phyloP scores from a whole-genome alignment of 2,888 invertebrate species.

The Meloe dianella region DNA sequence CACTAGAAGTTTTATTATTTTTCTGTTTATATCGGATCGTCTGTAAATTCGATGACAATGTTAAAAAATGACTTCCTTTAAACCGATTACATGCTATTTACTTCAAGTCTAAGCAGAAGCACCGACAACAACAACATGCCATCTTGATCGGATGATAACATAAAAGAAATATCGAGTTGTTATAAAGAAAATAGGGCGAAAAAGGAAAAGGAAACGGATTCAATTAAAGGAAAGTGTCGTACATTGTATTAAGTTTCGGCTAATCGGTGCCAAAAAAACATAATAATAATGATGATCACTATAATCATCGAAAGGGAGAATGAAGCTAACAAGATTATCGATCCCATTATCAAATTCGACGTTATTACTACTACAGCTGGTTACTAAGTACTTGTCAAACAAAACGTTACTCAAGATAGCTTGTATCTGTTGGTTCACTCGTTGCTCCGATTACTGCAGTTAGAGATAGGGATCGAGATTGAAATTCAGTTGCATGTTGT shows the following conservation, averaged over 20 bases:
- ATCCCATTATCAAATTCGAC: not conserved
- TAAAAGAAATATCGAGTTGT: not conserved
- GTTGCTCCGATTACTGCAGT: too few relatives aligned
- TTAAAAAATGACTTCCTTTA: not conserved
- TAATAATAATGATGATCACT: conserved; percentile 13
- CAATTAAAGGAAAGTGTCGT: conserved; percentile 13
- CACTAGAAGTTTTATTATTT: too few relatives aligned
- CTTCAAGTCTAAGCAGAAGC: not conserved
- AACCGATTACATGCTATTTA: conserved; percentile 4
- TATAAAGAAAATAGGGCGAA: not conserved
- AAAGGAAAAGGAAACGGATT: conserved; percentile 8
- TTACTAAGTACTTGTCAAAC: too few relatives aligned
- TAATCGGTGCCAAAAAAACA: conserved; percentile 37
- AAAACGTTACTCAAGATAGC: too few relatives aligned
- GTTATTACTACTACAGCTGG: too few relatives aligned
- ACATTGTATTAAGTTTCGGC: conserved; percentile 29
- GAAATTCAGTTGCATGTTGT: conserved; percentile 3
- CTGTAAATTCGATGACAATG: not conserved
- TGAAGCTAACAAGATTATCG: conserved; percentile 8
- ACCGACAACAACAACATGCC: not conserved
- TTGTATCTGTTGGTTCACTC: too few relatives aligned
- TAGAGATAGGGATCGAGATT: too few relatives aligned
- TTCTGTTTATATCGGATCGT: too few relatives aligned
- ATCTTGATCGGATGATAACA: not conserved
- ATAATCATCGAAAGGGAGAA: not conserved